Conservation (phyloP, 2,888 invertebrate genomes). For the Meteorus colon region DNA sequence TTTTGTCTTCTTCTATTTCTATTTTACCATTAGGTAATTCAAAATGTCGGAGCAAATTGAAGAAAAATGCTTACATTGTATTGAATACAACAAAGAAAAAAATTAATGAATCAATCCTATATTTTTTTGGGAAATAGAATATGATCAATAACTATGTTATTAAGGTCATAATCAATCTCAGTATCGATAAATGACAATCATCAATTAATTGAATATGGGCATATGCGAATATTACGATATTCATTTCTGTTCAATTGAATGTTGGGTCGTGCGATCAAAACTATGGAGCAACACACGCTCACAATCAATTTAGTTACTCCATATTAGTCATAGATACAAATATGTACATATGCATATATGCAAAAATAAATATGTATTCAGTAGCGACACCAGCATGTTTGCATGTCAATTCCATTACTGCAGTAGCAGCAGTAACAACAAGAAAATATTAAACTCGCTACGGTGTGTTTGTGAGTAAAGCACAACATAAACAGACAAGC, state of each 20-base stretch:
- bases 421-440: not conserved
- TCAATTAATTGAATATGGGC: not conserved
- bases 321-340: not conserved
- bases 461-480: not conserved
- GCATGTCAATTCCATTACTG: not conserved
- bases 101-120: not conserved
- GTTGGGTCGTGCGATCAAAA: not conserved
- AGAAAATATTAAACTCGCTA: not conserved
- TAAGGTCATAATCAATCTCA: not conserved
- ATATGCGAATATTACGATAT: not conserved
- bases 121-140: not conserved
- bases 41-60: not conserved
- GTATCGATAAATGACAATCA: not conserved
- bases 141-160: not conserved
- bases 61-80: not conserved
- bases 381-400: slow-evolving; percentile 22
- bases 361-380: not conserved
- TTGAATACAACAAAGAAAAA: not conserved
- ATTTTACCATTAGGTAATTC: not conserved
- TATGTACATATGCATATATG: not conserved
- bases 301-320: not conserved
- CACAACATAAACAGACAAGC: slow-evolving; percentile 23
- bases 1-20: not conserved
- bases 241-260: not conserved
- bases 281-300: not conserved